Conservation (phyloP, 2,113 vertebrate species). For the Scophthalmus maximus region DNA sequence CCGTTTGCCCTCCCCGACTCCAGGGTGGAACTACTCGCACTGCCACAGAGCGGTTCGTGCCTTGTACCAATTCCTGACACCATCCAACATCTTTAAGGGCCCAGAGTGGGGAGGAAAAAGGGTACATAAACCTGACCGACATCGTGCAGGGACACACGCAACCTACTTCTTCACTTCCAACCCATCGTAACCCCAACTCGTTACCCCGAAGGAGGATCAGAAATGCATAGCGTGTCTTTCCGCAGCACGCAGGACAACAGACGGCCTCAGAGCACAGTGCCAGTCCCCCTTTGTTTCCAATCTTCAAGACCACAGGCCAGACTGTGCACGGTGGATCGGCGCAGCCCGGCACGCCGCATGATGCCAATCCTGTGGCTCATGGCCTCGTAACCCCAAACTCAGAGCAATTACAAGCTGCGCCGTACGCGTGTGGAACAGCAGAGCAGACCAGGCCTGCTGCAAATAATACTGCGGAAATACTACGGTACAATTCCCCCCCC, state of each 20-base stretch:
- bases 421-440: conserved; percentile 41
- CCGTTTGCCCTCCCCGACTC: conserved; percentile 16
- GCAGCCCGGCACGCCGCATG: conserved; percentile 47
- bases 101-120: conserved; percentile 34
- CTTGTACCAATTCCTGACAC: conserved; percentile 14
- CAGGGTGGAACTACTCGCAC: conserved; percentile 16
- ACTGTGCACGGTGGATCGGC: conserved; percentile 62
- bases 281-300: conserved; percentile 53
- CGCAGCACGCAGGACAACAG: conserved; percentile 28
- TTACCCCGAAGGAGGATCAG: conserved; percentile 45
- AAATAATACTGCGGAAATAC: conserved; percentile 38
- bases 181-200: conserved; percentile 18
- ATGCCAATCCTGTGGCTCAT: conserved; percentile 62
- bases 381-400: conserved; percentile 62
- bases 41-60: conserved; percentile 22
- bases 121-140: no score
- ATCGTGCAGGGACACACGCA: conserved; percentile 13
- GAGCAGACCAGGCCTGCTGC: conserved; percentile 14
- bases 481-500: conserved; percentile 31
- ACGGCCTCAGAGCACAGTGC: conserved; percentile 30
- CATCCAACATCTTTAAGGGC: conserved; percentile 28
- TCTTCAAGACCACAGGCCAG: conserved; percentile 64
- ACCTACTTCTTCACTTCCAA: conserved; percentile 18
- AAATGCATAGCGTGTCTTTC: conserved; percentile 33
- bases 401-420: conserved; percentile 58